Evolutionary conservation across 2,888 invertebrate genomes (phyloP).

Genomic region (Venusia cambrica): DNA sequence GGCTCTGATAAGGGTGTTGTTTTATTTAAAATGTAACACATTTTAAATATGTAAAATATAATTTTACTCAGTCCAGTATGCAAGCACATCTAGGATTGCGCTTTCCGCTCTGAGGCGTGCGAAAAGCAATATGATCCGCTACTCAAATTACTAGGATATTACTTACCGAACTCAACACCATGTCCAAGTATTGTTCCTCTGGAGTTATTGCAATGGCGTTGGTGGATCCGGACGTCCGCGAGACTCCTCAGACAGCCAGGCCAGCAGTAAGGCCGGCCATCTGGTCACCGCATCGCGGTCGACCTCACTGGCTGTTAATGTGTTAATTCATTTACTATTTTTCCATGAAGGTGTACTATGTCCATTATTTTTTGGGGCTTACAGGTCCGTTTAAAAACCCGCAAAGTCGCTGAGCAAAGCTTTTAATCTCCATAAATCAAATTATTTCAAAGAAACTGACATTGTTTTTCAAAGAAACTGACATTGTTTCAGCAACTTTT

Average conservation of each 20-base stretch:
- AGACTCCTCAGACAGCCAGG: constrained; percentile 31
- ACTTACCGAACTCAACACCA: constrained; percentile 59
- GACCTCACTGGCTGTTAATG: constrained; percentile 79
- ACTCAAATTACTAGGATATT: constrained; percentile 62
- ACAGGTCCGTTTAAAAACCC: constrained; percentile 56
- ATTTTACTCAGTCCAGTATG: constrained; percentile 19
- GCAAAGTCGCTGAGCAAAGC: no score
- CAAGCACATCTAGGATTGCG: constrained; percentile 41
- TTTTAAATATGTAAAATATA: no score
- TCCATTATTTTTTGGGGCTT: constrained; percentile 48
- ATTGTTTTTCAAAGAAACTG: no score
- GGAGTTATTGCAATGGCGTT: constrained; percentile 62
- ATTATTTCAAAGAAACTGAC: no score
- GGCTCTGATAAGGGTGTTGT: no score
- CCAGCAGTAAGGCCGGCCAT: constrained; percentile 44
- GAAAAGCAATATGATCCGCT: constrained; percentile 57
- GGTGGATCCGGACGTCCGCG: constrained; percentile 48
- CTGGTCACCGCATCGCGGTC: constrained; percentile 68
- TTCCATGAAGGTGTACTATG: constrained; percentile 52
- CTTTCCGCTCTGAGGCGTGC: constrained; percentile 68
- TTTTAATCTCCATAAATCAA: no score
- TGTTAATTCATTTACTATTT: constrained; percentile 64
- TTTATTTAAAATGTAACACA: no score
- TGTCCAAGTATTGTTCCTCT: constrained; percentile 39
- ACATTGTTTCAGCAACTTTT: no score